Evolutionary conservation across 2,797 vertebrate genomes (phyloP).

Genomic region (Myripristis murdjan): DNA sequence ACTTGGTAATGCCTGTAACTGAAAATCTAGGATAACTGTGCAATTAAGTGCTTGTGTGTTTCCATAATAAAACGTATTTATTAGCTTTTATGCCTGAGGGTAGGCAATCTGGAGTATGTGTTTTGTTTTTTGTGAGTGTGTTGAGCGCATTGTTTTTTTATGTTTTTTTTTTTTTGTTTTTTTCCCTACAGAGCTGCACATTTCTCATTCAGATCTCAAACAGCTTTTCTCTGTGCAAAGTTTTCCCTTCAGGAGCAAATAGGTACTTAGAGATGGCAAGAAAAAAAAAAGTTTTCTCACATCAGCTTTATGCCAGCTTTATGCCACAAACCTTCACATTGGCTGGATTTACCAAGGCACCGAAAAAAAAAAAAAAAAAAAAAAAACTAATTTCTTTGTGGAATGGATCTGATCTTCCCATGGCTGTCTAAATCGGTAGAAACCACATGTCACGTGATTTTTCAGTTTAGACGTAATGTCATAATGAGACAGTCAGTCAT

Average conservation of each 20-base stretch:
- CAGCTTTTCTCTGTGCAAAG: conserved; percentile 54
- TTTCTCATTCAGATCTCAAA: conserved; percentile 70
- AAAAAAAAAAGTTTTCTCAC: conserved; percentile 9
- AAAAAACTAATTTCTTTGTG: not conserved
- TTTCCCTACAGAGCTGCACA: conserved; percentile 61
- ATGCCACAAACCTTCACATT: conserved; percentile 22
- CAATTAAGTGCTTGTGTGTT: conserved; percentile 34
- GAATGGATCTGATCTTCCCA: no score
- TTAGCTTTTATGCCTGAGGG: conserved; percentile 21
- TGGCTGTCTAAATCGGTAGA: not conserved
- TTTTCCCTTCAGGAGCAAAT: conserved; percentile 40
- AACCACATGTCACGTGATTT: not conserved
- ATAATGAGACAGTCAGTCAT: no score
- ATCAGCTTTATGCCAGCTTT: conserved; percentile 15
- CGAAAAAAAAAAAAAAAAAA: not conserved
- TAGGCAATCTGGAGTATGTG: conserved; percentile 37
- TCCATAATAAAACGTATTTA: conserved; percentile 43
- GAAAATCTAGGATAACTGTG: conserved; percentile 13
- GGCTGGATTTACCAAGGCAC: not conserved
- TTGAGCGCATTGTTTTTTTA: conserved; percentile 23
- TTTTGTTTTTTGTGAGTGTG: conserved; percentile 18
- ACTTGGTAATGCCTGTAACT: conserved; percentile 14
- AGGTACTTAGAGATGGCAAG: conserved; percentile 9
- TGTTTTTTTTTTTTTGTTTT: no score
- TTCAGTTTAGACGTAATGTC: not conserved